Evolutionary conservation across 2,113 vertebrate genomes (phyloP), one percentile per base, ranked within the genome.

Genomic region (Nibea coibor): DNA sequence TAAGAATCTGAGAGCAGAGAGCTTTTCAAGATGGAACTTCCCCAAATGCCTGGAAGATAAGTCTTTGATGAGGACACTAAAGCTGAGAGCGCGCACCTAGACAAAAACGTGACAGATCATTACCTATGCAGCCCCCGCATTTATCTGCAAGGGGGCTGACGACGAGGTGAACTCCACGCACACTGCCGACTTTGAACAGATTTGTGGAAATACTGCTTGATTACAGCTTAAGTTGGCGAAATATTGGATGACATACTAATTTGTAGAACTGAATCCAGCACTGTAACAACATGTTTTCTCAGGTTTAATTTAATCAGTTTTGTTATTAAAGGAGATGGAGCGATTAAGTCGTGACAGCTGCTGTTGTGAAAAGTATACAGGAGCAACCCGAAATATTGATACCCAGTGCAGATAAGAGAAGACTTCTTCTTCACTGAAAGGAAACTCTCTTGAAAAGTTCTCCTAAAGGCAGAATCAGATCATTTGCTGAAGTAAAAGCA

Each of bases 51-150:
- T 68, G 47, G 78, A 79, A 91, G 81, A 90, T 45, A 75, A 86
- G 83, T 72, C 81, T 86, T 85, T 91, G 85, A 91, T 85, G 89
- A 84, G 78, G 84, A 89, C 80, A 83, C 83, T 71, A 75, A 84
- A 87, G 70, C 63, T 10, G 45, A 67, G 75, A 72, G 70, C 78
- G 57, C 10, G 14, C 48, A 82, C 85, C 63, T 35, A 66, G 61
- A 80, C 69, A 74, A 81, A 89, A 85, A 81, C 75, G 83, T 39
- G 53, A 73, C 76, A 74, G 54, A 87, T 81, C 67, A 68, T 85
- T 79, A 85, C 63, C 67, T 58, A 75, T 77, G 58, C 78, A 66
- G 81, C 80, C 61, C 39, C 58, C 12, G 8, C 70, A 79, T 86
- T 75, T 16, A 78, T 80, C 77, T 72, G 66, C 24, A 65, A 63